These are phyloP conservation scores for Mycteria americana DNA, from an alignment of 2,797 vertebrate genomes.

Conservation along the genomic window DNA sequence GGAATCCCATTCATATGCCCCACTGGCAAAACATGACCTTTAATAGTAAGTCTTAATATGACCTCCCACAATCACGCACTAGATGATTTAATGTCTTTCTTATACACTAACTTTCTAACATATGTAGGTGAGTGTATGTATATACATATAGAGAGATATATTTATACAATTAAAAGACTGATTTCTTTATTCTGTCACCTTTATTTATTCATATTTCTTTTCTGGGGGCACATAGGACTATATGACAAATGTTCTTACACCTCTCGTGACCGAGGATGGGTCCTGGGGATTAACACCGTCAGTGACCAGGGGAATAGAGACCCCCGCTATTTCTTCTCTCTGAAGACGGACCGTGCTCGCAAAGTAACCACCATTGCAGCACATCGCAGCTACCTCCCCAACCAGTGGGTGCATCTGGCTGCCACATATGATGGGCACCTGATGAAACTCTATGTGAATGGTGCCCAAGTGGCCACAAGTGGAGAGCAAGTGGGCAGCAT, in stretches of 20 bases:
- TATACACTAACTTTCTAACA: background rate
- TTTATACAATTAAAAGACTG: constrained; percentile 12
- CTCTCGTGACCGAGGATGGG: constrained; percentile 96
- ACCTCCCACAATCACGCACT: background rate
- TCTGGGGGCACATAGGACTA: constrained; percentile 83
- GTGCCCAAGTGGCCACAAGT: constrained; percentile 92
- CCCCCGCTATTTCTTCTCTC: constrained; percentile 96
- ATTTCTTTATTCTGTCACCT: constrained; percentile 25
- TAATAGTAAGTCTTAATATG: background rate
- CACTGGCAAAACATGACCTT: background rate
- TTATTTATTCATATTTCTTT: constrained; percentile 77
- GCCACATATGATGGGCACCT: constrained; percentile 89
- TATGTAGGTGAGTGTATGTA: constrained; percentile 27
- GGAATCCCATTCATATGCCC: background rate
- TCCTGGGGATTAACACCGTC: constrained; percentile 92
- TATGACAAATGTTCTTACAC: constrained; percentile 99
- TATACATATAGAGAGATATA: background rate
- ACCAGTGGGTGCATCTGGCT: constrained; percentile 91
- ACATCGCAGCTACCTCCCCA: constrained; percentile 88
- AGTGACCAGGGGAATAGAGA: constrained; percentile 93
- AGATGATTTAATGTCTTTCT: background rate
- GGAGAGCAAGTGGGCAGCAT: constrained; percentile 92
- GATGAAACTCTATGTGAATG: constrained; percentile 95
- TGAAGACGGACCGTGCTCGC: constrained; percentile 96
- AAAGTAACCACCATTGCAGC: constrained; percentile 91